Conservation (phyloP, 2,797 vertebrate species). For the Hybognathus amarus region DNA sequence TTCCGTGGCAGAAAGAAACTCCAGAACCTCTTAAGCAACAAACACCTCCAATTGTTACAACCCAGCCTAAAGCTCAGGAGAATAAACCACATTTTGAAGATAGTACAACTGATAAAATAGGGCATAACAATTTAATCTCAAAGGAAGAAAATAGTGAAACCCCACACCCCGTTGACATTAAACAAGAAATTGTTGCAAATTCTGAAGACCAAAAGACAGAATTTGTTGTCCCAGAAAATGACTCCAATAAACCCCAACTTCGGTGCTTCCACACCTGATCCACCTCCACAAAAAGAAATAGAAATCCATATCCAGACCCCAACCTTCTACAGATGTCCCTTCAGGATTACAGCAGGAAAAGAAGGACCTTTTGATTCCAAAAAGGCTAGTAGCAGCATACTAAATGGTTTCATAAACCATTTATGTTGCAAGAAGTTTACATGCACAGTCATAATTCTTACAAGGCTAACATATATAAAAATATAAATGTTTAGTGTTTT, state of each 20-base stretch:
- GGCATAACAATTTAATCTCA: constrained; percentile 26
- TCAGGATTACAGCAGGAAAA: constrained; percentile 77
- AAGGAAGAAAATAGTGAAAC: constrained; percentile 59
- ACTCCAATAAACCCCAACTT: constrained; percentile 66
- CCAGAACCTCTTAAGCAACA: constrained; percentile 68
- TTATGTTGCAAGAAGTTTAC: constrained; percentile 83
- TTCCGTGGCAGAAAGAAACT: constrained; percentile 81
- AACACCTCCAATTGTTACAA: constrained; percentile 66
- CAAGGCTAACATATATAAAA: not conserved
- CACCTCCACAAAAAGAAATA: constrained; percentile 72
- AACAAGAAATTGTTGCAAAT: constrained; percentile 26
- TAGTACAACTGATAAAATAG: constrained; percentile 8
- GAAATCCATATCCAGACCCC: constrained; percentile 74
- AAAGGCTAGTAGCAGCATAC: constrained; percentile 96
- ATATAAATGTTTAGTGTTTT: not conserved
- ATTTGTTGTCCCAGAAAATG: constrained; percentile 71
- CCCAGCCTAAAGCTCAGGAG: constrained; percentile 71
- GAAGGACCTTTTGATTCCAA: constrained; percentile 81
- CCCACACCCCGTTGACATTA: constrained; percentile 26
- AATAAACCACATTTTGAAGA: constrained; percentile 45
- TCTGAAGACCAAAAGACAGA: constrained; percentile 61
- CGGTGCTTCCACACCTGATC: constrained; percentile 73
- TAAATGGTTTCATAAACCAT: constrained; percentile 88
- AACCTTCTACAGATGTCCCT: constrained; percentile 70
- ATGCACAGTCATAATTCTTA: constrained; percentile 28